Percentiles rank a stretch among this genome's conserved stretches.
phyloP scores from a whole-genome alignment of 2,888 invertebrate species.

The Aphelenchoides bicaudatus region DNA sequence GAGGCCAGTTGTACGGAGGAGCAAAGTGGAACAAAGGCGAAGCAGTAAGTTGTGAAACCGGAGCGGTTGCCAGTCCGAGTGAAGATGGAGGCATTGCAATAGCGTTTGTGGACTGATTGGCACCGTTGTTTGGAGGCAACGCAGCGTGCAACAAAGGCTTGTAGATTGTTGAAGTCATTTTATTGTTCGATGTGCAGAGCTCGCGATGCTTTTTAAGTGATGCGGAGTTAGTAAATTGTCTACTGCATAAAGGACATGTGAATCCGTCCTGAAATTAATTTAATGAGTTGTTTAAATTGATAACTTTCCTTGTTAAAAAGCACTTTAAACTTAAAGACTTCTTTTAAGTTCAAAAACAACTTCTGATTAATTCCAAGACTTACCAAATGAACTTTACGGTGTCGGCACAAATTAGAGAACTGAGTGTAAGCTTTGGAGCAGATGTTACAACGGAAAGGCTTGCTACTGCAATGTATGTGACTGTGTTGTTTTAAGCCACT shows the following conservation, averaged over 20 bases:
- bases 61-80: background rate
- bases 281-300: too few relatives aligned
- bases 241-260: slow-evolving; percentile 33
- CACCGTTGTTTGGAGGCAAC: background rate
- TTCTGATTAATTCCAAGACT: slow-evolving; percentile 24
- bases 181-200: slow-evolving; percentile 74
- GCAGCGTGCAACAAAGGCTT: slow-evolving; percentile 31
- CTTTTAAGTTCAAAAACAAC: too few relatives aligned
- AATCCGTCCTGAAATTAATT: slow-evolving; percentile 34
- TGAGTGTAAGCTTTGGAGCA: slow-evolving; percentile 98
- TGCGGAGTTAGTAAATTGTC: slow-evolving; percentile 77
- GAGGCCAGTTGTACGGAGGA: slow-evolving; percentile 24
- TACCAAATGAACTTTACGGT: slow-evolving; percentile 95
- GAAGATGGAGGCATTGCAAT: background rate
- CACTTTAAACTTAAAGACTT: too few relatives aligned
- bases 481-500: slow-evolving; percentile 98
- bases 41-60: background rate
- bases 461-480: slow-evolving; percentile 89
- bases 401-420: slow-evolving; percentile 98
- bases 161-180: slow-evolving; percentile 34
- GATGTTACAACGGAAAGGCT: slow-evolving; percentile 77
- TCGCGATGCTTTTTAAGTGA: slow-evolving; percentile 90
- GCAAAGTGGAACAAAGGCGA: slow-evolving; percentile 16
- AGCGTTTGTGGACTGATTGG: background rate
- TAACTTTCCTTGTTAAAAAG: too few relatives aligned